phyloP scores from a whole-genome alignment of 2,888 invertebrate species.

The Deroplatys truncata region DNA sequence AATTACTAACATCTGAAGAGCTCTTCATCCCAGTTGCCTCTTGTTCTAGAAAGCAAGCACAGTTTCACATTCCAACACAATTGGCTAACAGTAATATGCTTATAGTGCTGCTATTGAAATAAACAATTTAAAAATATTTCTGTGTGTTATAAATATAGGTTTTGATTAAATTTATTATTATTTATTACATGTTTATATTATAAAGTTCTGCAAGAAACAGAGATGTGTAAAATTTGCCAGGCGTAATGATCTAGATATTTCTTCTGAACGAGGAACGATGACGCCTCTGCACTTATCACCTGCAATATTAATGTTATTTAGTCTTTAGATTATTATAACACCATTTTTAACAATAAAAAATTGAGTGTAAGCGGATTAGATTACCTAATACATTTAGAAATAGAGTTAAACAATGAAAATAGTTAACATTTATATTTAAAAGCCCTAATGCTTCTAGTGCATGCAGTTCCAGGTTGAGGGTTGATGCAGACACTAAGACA shows the following conservation, averaged over 20 bases:
- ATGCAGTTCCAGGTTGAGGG: too few relatives aligned
- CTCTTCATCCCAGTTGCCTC: neutral
- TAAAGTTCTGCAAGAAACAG: neutral
- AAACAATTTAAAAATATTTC: neutral
- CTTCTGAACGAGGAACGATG: neutral
- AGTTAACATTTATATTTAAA: too few relatives aligned
- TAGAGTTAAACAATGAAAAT: neutral
- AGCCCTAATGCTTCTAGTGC: too few relatives aligned
- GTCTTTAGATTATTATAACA: neutral
- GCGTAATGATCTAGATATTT: neutral
- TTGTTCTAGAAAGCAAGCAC: neutral
- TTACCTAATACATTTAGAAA: neutral
- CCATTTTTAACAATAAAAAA: too few relatives aligned
- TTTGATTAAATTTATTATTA: neutral
- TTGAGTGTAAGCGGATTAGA: too few relatives aligned
- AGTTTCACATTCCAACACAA: neutral
- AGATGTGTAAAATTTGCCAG: neutral
- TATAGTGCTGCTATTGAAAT: neutral
- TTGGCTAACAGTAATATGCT: neutral
- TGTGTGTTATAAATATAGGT: neutral
- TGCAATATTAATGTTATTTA: neutral
- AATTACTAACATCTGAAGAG: too few relatives aligned
- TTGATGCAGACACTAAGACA: too few relatives aligned
- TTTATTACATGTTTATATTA: neutral
- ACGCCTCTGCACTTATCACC: neutral